These are phyloP conservation scores for Aphaenogaster ashmeadi DNA, from an alignment of 1,140 invertebrate genomes.

Conservation along the genomic window DNA sequence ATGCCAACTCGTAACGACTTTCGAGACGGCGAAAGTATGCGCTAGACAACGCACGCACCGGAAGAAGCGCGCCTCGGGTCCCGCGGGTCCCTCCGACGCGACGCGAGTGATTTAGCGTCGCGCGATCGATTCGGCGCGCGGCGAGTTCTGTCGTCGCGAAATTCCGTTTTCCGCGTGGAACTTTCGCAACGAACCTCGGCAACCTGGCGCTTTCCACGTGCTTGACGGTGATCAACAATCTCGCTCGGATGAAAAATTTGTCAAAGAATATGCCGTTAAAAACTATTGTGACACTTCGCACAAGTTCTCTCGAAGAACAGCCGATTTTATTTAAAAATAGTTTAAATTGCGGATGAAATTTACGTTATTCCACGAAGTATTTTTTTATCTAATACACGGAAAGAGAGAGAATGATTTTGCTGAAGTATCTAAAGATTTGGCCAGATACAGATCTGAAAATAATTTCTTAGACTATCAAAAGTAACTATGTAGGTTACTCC, in stretches of 20 bases:
- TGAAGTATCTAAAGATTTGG: no score
- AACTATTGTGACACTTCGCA: no score
- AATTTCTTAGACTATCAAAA: no score
- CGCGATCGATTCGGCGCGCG: constrained; percentile 35
- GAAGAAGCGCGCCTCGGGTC: constrained; percentile 34
- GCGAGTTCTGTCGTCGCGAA: constrained; percentile 7
- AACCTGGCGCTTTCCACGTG: background rate
- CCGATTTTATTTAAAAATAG: no score
- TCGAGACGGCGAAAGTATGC: constrained; percentile 57
- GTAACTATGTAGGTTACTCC: no score
- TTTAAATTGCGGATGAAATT: no score
- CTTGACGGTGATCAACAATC: background rate
- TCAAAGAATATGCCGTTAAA: background rate
- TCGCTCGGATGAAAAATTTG: background rate
- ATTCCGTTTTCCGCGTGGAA: background rate
- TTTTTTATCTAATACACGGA: no score
- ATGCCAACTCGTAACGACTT: constrained; percentile 63
- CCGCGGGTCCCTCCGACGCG: background rate
- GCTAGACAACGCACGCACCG: constrained; percentile 10
- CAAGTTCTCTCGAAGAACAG: no score
- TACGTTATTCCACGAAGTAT: no score
- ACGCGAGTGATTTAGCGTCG: constrained; percentile 37
- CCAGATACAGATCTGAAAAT: no score
- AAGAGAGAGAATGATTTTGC: no score
- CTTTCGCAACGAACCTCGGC: background rate